Evolutionary conservation across 2,888 invertebrate genomes (phyloP).

Genomic region (Cryptocheilus praepositus): DNA sequence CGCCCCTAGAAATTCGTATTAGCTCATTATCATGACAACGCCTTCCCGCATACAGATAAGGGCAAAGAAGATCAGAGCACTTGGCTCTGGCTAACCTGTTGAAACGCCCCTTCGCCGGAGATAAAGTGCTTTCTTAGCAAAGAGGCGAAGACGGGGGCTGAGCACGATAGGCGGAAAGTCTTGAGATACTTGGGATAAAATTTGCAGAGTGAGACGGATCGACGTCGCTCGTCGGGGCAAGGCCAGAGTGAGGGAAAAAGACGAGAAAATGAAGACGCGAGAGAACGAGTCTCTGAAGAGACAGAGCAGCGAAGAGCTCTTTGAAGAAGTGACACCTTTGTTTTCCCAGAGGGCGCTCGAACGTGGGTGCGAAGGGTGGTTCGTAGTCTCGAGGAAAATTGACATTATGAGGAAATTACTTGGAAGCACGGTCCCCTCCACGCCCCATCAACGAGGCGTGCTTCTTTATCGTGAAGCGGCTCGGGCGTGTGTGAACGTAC

Average conservation of each 20-base stretch:
- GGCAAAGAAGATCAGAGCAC: constrained; percentile 46
- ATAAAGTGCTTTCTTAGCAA: constrained; percentile 67
- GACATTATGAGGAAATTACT: constrained; percentile 58
- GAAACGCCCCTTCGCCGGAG: constrained; percentile 39
- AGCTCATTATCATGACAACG: too few species aligned
- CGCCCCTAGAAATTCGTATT: too few species aligned
- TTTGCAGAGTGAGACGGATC: constrained; percentile 22
- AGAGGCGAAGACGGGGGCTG: constrained; percentile 35
- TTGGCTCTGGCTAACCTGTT: constrained; percentile 12
- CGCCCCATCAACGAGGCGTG: not conserved
- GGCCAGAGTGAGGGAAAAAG: constrained; percentile 30
- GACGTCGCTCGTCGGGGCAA: constrained; percentile 27
- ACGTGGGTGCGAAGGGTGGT: constrained; percentile 47
- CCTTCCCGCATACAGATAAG: too few species aligned
- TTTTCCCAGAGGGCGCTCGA: constrained; percentile 62
- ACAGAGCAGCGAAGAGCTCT: constrained; percentile 50
- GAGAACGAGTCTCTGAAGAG: constrained; percentile 42
- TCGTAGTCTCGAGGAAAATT: constrained; percentile 58
- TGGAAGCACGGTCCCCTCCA: constrained; percentile 45
- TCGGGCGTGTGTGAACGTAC: not conserved
- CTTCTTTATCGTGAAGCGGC: not conserved
- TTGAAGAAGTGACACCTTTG: constrained; percentile 68
- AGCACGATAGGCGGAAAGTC: constrained; percentile 40
- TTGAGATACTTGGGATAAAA: constrained; percentile 42
- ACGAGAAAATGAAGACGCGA: constrained; percentile 39